These are phyloP conservation scores for Dipodomys merriami DNA, from an alignment of 2,113 vertebrate genomes.

Conservation along the genomic window DNA sequence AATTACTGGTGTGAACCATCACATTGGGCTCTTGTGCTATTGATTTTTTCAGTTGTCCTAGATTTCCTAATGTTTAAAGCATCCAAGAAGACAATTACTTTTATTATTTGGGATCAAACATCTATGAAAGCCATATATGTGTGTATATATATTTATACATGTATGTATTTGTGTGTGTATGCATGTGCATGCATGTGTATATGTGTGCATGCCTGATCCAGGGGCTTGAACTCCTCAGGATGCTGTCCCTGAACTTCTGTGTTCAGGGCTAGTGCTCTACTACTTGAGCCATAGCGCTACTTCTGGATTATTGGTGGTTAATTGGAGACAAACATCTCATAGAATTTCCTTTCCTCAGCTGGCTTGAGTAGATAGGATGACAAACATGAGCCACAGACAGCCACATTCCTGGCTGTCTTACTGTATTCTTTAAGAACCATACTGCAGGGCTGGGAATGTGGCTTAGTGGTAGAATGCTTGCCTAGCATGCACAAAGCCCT, in stretches of 20 bases:
- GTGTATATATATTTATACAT: too few relatives aligned
- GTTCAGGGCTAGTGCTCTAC: too few relatives aligned
- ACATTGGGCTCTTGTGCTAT: not conserved
- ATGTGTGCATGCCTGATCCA: not conserved
- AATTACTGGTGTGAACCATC: too few relatives aligned
- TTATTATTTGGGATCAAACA: not conserved
- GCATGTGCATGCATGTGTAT: not conserved
- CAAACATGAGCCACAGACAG: too few relatives aligned
- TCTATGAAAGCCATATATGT: not conserved
- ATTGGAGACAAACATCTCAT: not conserved
- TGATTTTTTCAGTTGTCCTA: not conserved
- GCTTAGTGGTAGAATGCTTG: too few relatives aligned
- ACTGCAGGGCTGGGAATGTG: too few relatives aligned
- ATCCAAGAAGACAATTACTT: not conserved
- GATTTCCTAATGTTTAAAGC: not conserved
- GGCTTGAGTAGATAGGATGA: too few relatives aligned
- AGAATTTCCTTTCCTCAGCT: not conserved
- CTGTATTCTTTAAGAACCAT: not conserved
- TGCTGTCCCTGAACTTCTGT: too few relatives aligned
- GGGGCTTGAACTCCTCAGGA: not conserved
- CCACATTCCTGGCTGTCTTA: not conserved
- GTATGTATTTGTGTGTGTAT: not conserved
- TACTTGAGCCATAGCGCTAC: too few relatives aligned
- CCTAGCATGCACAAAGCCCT: too few relatives aligned
- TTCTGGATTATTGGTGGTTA: too few relatives aligned